Evolutionary conservation across 64 coral and sea anemone species (phyloP), one percentile per base, ranked within the genome.

Genomic region (Orbicella faveolata): DNA sequence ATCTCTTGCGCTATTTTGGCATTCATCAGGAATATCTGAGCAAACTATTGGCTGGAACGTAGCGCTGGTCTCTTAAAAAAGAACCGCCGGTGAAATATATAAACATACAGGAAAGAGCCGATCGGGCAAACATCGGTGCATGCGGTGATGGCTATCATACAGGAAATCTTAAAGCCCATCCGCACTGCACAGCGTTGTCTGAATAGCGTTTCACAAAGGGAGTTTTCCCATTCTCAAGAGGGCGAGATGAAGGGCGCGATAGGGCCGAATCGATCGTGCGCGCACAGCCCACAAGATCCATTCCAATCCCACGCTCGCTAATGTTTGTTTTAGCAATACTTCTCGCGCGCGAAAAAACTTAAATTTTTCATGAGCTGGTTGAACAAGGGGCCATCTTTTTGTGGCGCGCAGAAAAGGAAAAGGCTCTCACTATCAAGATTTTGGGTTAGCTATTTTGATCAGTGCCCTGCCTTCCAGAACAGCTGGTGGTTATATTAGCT

Each of bases 161-260:
- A 85, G 82, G 82, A 85, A 85, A 72, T 85, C 82, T 66, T 72
- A 65, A 85, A 34, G 20, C 44, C 39, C 33, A 85, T 85, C 82
- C 64, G 64, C 82, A 85, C 64, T 73, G 73, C 36, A 85, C 23
- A 85, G 65, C 14, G 64, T 37, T 39, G 82, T 48, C 36, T 70
- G 21, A 85, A 85, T 85, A 85, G 82, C 82, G 23, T 52, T 84
- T 51, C 68, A 85, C 65, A 85, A 73, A 67, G 72, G 39, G 36
- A 37, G 26, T 85, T 85, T 68, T 85, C 30, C 44, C 63, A 65
- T 72, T 70, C 35, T 85, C 21, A 72, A 85, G 82, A 52, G 82
- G 64, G 20, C 19, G 36, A 85, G 82, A 85, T 85, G 9, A 51
- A 39, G 2, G 53, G 11, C 9, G 36, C 21, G 82, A 72, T 85